phyloP scores from a whole-genome alignment of 2,113 vertebrate genomes.

The human (Homo sapiens) region DNA sequence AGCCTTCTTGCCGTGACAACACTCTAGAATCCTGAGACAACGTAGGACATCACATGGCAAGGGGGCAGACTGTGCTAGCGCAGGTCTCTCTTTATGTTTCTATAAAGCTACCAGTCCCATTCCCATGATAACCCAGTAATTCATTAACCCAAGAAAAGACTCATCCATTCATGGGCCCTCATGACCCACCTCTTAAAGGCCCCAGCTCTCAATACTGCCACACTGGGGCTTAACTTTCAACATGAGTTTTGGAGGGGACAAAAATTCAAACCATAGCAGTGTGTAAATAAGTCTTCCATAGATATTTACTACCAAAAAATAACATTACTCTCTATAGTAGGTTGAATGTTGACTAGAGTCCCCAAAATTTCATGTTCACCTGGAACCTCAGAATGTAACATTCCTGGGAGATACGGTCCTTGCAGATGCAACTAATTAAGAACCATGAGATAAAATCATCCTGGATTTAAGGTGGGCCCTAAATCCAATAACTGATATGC shows the following conservation, averaged over 20 bases:
- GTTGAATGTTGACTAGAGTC: neutral
- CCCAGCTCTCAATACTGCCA: neutral
- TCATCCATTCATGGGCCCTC: neutral
- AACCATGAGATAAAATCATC: neutral
- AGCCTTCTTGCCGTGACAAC: neutral
- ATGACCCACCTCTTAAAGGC: neutral
- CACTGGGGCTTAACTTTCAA: neutral
- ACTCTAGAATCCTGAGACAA: neutral
- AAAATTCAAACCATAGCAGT: neutral
- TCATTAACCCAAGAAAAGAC: neutral
- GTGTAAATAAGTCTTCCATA: neutral
- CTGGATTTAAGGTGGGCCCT: neutral
- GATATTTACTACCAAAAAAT: slow-evolving; percentile 21
- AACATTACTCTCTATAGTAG: neutral
- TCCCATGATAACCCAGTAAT: neutral
- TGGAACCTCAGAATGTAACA: neutral
- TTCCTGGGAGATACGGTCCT: neutral
- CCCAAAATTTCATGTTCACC: neutral
- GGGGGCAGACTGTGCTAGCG: neutral
- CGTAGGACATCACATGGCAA: neutral
- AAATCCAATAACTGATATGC: neutral
- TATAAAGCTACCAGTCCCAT: neutral
- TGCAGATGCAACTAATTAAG: neutral
- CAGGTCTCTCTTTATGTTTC: neutral
- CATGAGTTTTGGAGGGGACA: neutral